Percentiles rank a stretch among this genome's conserved stretches.
Evolutionary conservation across 2,888 invertebrate species (phyloP).

Genomic region (Chrysolina haemoptera): DNA sequence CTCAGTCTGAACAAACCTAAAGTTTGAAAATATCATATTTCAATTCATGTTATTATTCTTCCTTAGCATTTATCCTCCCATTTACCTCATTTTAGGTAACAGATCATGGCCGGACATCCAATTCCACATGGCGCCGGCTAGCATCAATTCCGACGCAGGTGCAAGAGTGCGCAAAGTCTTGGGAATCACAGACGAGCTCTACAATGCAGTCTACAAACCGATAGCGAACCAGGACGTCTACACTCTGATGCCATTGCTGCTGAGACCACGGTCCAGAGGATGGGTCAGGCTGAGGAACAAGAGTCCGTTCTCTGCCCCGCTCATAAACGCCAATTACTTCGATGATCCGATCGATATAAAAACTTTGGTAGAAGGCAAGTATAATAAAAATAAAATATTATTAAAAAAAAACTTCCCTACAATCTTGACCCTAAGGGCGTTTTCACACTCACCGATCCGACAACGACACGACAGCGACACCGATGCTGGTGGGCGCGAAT

Average conservation of each 20-base stretch:
- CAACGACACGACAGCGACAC: too few relatives aligned
- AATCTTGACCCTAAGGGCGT: too few relatives aligned
- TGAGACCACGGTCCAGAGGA: slow-evolving; percentile 86
- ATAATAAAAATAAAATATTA: too few relatives aligned
- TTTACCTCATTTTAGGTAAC: slow-evolving; percentile 73
- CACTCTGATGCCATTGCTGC: slow-evolving; percentile 88
- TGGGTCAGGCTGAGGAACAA: slow-evolving; percentile 82
- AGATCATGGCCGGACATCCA: slow-evolving; percentile 90
- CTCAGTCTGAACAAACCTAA: too few relatives aligned
- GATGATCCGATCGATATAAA: slow-evolving; percentile 84
- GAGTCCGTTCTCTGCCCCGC: slow-evolving; percentile 89
- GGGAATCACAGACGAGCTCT: slow-evolving; percentile 85
- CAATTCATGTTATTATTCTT: too few relatives aligned
- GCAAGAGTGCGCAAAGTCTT: slow-evolving; percentile 83
- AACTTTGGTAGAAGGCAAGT: slow-evolving; percentile 81
- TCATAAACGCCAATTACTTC: slow-evolving; percentile 95
- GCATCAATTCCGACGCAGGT: slow-evolving; percentile 83
- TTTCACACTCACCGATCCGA: too few relatives aligned
- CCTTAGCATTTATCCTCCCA: too few relatives aligned
- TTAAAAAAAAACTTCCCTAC: too few relatives aligned
- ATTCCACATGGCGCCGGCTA: slow-evolving; percentile 94
- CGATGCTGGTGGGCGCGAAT: too few relatives aligned
- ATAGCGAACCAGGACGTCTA: slow-evolving; percentile 86
- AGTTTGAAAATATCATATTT: too few relatives aligned
- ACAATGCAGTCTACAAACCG: slow-evolving; percentile 84